These are phyloP conservation scores for Pseudococcus jackbeardsleyi DNA, from an alignment of 2,888 invertebrate species.

Conservation along the genomic window DNA sequence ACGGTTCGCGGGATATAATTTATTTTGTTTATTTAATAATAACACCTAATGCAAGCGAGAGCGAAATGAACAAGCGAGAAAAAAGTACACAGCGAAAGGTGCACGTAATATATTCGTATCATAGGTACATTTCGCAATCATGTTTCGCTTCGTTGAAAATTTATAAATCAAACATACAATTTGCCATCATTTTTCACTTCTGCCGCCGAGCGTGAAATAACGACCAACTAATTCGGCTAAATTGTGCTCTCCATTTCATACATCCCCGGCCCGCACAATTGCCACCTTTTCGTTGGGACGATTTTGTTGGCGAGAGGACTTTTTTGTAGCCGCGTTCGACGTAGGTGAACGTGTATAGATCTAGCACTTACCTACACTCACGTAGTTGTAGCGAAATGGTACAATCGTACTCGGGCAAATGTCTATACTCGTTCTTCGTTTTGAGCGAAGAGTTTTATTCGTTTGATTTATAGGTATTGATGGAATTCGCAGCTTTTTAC, in stretches of 20 bases:
- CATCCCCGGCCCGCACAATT: background rate
- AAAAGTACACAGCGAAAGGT: background rate
- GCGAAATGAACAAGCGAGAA: background rate
- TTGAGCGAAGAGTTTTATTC: background rate
- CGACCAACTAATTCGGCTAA: conserved; percentile 43
- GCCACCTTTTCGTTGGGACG: background rate
- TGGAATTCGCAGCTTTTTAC: conserved; percentile 30
- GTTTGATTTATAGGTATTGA: conserved; percentile 27
- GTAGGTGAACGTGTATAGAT: too few relatives aligned
- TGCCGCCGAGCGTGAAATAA: conserved; percentile 47
- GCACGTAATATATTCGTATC: too few relatives aligned
- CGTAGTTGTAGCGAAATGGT: too few relatives aligned
- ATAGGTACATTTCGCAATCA: background rate
- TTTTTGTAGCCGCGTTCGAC: background rate
- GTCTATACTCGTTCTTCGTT: background rate
- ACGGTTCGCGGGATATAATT: background rate
- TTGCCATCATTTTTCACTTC: conserved; percentile 48
- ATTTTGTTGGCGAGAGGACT: background rate
- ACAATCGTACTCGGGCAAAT: background rate
- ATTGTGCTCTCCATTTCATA: conserved; percentile 42
- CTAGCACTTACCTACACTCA: too few relatives aligned
- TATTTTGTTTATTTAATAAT: conserved; percentile 42
- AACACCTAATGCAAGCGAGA: background rate
- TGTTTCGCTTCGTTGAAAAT: conserved; percentile 48
- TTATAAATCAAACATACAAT: conserved; percentile 46